Evolutionary conservation across 2,888 invertebrate genomes (phyloP), one percentile per base, ranked within the genome.

Genomic region (Drosophila emarginata): DNA sequence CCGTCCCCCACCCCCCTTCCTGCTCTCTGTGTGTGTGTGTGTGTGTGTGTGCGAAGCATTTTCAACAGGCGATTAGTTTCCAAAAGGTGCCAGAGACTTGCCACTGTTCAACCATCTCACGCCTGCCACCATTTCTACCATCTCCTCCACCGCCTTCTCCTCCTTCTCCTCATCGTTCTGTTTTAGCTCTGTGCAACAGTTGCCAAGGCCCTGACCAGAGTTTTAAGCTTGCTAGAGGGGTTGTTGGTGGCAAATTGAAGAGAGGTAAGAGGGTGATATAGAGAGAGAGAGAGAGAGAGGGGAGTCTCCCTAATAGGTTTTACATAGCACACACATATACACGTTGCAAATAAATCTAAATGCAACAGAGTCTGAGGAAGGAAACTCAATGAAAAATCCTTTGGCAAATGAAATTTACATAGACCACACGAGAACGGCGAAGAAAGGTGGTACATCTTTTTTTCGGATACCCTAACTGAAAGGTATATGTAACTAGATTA

Each of bases 11-110:
- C n/a, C 36, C 2, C 1, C 40, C 40, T 9, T 18, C 18, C 40
- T 45, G 74, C 62, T 56, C 60, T 56, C 18, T 57, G 51, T 45
- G n/a, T 53, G 39, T 26, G 45, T 63, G n/a, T 57, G 36, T 51
- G 37, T 63, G 36, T 57, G 50, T 57, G 11, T 57, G 45, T 40
- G 40, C 45, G 50, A 67, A 66, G 76, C 67, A 79, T 73, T 83
- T 83, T 83, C 87, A 83, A 79, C 87, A 81, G 81, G 85, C 87
- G 82, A 85, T 83, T 81, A 87, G 87, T 81, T 84, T 75, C 68
- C 78, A n/a, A 56, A 58, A 77, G 84, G 70, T 73, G 68, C 61
- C 74, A 56, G 63, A 18, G 54, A 57, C 21, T 45, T 23, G 6
- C 11, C 14, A 45, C 18, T 18, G 45, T 18, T 45, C 9, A 45